phyloP scores from a whole-genome alignment of 2,113 vertebrate species.

The Hypomesus transpacificus region DNA sequence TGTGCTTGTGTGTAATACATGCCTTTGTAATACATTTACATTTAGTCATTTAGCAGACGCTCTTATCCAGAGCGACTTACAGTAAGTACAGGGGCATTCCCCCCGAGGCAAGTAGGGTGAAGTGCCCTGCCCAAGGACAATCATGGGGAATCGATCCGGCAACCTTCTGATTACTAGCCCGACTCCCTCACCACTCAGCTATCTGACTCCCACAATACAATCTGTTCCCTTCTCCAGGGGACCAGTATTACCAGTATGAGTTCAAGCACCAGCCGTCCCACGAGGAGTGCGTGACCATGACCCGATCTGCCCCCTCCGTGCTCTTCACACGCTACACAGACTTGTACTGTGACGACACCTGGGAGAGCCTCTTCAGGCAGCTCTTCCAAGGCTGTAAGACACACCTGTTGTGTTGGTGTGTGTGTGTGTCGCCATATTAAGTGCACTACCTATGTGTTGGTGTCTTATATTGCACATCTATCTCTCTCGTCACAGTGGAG shows the following conservation, averaged over 20 bases:
- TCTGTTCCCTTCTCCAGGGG: background rate
- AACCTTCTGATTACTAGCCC: too few relatives aligned
- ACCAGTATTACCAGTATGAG: conserved; percentile 76
- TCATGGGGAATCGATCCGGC: too few relatives aligned
- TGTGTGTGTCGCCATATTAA: background rate
- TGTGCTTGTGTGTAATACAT: too few relatives aligned
- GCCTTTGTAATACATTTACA: background rate
- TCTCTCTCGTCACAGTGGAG: conserved; percentile 30
- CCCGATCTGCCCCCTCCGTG: conserved; percentile 70
- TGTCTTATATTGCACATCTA: background rate
- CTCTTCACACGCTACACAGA: conserved; percentile 80
- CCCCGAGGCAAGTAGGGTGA: too few relatives aligned
- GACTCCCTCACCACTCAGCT: too few relatives aligned
- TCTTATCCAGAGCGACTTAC: too few relatives aligned
- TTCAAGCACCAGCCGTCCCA: conserved; percentile 85
- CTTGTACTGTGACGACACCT: conserved; percentile 71
- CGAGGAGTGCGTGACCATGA: conserved; percentile 74
- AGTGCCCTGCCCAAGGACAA: too few relatives aligned
- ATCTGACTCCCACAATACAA: background rate
- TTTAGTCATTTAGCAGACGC: too few relatives aligned
- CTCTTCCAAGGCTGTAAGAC: conserved; percentile 72
- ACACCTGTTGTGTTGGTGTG: background rate
- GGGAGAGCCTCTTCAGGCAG: conserved; percentile 71
- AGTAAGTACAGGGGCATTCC: too few relatives aligned
- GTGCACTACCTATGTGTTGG: background rate